Evolutionary conservation across 2,113 vertebrate genomes (phyloP), one percentile per base, ranked within the genome.

Genomic region (Tiliqua scincoides): DNA sequence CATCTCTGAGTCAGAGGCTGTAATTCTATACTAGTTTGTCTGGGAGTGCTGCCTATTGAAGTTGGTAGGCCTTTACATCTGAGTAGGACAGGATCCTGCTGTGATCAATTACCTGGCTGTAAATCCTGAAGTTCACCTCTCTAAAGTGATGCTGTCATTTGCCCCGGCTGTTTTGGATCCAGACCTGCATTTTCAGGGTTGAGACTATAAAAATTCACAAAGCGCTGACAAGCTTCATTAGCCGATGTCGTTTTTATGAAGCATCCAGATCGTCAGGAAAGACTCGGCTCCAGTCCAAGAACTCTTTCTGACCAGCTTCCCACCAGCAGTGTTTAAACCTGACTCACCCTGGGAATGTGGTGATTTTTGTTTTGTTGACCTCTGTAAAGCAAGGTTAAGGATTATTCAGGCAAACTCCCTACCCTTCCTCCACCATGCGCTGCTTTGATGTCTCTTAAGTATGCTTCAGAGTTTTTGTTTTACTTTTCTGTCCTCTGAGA

Each of bases 271-370:
- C 1, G 2, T 11, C 23, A 15, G 52, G 35, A 71, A 30, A 1
- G 11, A 32, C 30, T 12, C 3, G 18, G 25, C 20, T 76, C 6
- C 37, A 18, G 21, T 43, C 23, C 9, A 7, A 75, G 59, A 27
- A 15, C 6, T 79, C 76, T 65, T 63, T 71, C 7, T 62, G 27
- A 59, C n/a, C 6, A 0, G 0, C n/a, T 21, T 25, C 17, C 70
- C 17, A 37, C 48, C 32, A n/a, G 63, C 70, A 40, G 40, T n/a
- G 71, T 73, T 74, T 75, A 30, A 40, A 67, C 17, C 59, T 23
- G 40, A 73, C 35, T 86, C 68, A 25, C 3, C 35, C n/a, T 79
- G 61, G 37, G 85, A 72, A 74, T 21, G 23, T 59, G 37, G 40
- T 32, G 25, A 4, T n/a, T 80, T 52, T 8, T 79, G 48, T 54